A percentile compares a stretch with the other conserved stretches of the same genome.
Evolutionary conservation across 1,140 invertebrate genomes (phyloP).

Genomic region (Orchesella cincta): DNA sequence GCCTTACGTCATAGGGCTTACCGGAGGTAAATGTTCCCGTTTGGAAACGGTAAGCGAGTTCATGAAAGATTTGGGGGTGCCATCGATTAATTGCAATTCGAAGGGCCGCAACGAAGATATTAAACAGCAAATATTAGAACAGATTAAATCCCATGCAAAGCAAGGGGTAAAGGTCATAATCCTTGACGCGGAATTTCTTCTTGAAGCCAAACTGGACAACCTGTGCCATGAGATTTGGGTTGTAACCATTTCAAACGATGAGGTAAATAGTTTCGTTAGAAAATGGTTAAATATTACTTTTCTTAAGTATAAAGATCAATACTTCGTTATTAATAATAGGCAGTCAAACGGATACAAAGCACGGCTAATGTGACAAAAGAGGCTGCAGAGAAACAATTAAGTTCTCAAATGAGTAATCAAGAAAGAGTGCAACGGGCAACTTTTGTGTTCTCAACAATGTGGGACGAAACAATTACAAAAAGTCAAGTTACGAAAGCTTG

Average conservation of each 20-base stretch:
- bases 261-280: slow-evolving; percentile 69
- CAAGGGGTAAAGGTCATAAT: slow-evolving; percentile 71
- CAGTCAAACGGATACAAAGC: slow-evolving; percentile 72
- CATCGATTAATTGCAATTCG: slow-evolving; percentile 86
- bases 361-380: slow-evolving; percentile 74
- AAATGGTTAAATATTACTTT: no score
- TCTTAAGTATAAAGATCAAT: no score
- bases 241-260: slow-evolving; percentile 77
- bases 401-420: slow-evolving; percentile 73
- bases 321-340: no score
- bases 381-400: slow-evolving; percentile 73
- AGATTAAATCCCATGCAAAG: slow-evolving; percentile 60
- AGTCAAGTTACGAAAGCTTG: slow-evolving; percentile 79
- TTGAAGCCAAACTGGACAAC: slow-evolving; percentile 82
- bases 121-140: slow-evolving; percentile 64
- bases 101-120: slow-evolving; percentile 76
- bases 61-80: slow-evolving; percentile 74
- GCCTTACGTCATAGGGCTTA: slow-evolving; percentile 90
- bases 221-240: slow-evolving; percentile 91
- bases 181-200: slow-evolving; percentile 88
- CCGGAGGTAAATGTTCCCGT: slow-evolving; percentile 93
- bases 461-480: slow-evolving; percentile 81
- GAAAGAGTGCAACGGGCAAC: slow-evolving; percentile 77
- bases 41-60: slow-evolving; percentile 75
- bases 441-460: slow-evolving; percentile 84